A percentile compares a stretch with the other conserved stretches of the same genome.
Conservation (phyloP, 2,113 vertebrate genomes). For the Tragelaphus buxtoni region DNA sequence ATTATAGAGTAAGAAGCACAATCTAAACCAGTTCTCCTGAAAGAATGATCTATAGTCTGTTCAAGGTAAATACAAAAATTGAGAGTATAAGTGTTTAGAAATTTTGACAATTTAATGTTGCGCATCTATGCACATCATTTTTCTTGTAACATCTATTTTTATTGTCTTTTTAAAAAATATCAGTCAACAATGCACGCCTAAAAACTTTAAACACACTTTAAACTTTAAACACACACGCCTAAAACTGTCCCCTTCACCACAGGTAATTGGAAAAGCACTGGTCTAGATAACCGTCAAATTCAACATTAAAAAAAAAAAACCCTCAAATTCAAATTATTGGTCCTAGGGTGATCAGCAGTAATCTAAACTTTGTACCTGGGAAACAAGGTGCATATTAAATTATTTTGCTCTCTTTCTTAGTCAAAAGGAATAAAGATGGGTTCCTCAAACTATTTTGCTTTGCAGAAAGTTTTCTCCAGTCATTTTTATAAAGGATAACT, state of each 20-base stretch:
- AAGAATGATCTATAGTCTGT: neutral
- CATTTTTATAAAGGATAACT: neutral
- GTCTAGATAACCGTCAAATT: neutral
- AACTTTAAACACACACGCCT: neutral
- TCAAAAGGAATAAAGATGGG: neutral
- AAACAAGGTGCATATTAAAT: neutral
- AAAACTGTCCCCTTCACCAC: neutral
- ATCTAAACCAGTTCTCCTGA: neutral
- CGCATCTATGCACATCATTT: neutral
- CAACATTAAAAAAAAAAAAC: neutral
- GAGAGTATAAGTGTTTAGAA: neutral
- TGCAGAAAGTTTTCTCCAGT: neutral
- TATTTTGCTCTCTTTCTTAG: neutral
- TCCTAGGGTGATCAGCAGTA: neutral
- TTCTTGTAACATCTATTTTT: neutral
- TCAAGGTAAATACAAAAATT: neutral
- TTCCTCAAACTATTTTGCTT: neutral
- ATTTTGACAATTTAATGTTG: neutral
- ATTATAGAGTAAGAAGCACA: neutral
- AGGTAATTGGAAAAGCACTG: neutral
- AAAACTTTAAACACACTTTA: no score
- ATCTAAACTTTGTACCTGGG: neutral
- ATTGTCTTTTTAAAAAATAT: neutral
- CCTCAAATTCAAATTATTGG: neutral
- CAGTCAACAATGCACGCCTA: neutral